A percentile compares a stretch with the other conserved stretches of the same genome.
These are phyloP conservation scores for Gobio occitaniae DNA, from an alignment of 2,797 vertebrate genomes.

Conservation along the genomic window DNA sequence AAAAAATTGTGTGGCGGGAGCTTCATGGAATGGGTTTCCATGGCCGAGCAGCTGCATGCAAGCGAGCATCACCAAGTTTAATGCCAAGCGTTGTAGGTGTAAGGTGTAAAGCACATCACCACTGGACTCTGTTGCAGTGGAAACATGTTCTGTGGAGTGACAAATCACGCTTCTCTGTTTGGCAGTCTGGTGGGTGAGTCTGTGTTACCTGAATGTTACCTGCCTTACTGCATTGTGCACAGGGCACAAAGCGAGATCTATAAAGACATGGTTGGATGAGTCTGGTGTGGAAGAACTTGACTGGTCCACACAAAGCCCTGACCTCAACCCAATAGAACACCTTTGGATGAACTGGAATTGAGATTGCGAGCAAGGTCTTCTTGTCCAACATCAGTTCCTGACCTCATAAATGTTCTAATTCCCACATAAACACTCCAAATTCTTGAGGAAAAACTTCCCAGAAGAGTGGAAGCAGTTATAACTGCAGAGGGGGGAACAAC, in stretches of 20 bases:
- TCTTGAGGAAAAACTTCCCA: no score
- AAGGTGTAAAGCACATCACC: background rate
- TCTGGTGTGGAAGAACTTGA: background rate
- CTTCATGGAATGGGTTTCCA: background rate
- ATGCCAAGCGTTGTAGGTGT: background rate
- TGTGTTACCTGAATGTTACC: background rate
- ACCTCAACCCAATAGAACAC: background rate
- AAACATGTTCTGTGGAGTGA: background rate
- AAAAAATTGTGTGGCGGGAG: background rate
- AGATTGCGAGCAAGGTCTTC: background rate
- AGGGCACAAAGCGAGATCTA: background rate
- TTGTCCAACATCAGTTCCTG: background rate
- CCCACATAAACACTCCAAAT: background rate
- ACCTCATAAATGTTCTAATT: background rate
- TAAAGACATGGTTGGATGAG: background rate
- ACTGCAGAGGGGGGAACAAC: background rate
- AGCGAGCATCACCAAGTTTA: background rate
- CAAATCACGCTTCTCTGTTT: background rate
- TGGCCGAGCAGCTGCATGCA: background rate
- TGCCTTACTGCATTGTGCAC: background rate
- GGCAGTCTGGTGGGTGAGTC: background rate
- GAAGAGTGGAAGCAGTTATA: no score
- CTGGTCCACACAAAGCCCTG: background rate
- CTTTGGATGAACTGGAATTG: background rate
- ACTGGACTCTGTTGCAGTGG: background rate